These are phyloP conservation scores for Patiria pectinifera DNA, from an alignment of 53 echinoderm and acorn worm species.

Conservation along the genomic window DNA sequence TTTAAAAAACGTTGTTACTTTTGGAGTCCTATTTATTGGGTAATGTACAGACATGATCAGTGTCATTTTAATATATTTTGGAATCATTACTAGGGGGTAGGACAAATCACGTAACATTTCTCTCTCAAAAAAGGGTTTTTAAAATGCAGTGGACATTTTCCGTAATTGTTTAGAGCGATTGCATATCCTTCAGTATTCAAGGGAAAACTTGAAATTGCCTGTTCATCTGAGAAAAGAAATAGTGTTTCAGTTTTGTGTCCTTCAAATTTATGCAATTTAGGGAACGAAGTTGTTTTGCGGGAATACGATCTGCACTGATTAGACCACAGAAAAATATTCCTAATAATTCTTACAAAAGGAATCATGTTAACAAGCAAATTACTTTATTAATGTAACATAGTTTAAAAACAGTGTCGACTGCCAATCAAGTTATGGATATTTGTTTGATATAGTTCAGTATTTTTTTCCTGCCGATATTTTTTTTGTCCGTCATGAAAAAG, in stretches of 20 bases:
- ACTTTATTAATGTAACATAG: conserved; percentile 53
- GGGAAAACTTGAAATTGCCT: background rate
- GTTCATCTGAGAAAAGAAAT: background rate
- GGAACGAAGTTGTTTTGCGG: too few species aligned
- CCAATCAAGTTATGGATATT: conserved; percentile 23
- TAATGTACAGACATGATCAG: conserved; percentile 8
- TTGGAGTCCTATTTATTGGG: conserved; percentile 50
- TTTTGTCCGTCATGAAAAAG: conserved; percentile 1
- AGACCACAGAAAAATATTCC: background rate
- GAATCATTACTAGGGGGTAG: background rate
- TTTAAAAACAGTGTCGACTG: conserved; percentile 20
- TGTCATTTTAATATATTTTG: conserved; percentile 1
- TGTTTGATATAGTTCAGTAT: conserved; percentile 19
- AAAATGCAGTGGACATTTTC: background rate
- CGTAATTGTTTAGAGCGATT: background rate
- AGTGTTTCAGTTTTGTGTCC: too few species aligned
- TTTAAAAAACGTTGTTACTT: conserved; percentile 29
- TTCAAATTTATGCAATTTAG: conserved; percentile 19
- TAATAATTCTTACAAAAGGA: too few species aligned
- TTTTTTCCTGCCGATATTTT: conserved; percentile 31
- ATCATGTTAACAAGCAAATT: conserved; percentile 3
- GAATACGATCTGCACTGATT: too few species aligned
- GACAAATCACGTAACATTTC: background rate
- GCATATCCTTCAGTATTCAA: background rate
- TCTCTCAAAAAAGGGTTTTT: background rate